Percentiles rank a stretch among this genome's conserved stretches.
These are phyloP conservation scores for Scomber scombrus DNA, from an alignment of 2,113 vertebrate genomes.

Conservation along the genomic window DNA sequence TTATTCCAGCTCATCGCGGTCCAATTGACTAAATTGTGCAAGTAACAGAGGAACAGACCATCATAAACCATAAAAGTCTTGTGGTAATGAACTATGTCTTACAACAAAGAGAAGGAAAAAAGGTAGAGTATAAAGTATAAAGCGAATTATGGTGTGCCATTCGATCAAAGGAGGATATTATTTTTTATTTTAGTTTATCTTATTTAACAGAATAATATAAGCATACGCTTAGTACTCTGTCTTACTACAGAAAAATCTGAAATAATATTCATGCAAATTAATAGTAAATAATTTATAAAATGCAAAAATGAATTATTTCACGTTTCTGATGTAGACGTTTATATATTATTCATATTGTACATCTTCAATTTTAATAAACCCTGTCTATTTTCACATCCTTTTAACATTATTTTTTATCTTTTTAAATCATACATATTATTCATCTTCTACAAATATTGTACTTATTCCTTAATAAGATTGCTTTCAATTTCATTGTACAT, in stretches of 20 bases:
- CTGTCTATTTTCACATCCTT: not conserved
- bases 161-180: not conserved
- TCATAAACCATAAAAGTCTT: conserved; percentile 10
- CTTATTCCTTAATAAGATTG: not conserved
- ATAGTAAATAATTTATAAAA: too few relatives aligned
- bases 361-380: not conserved
- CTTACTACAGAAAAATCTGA: not conserved
- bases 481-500: too few relatives aligned
- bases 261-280: too few relatives aligned
- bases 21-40: conserved; percentile 51
- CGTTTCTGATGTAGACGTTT: not conserved
- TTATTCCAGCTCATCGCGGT: conserved; percentile 43
- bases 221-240: not conserved
- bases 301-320: too few relatives aligned
- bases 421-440: too few relatives aligned
- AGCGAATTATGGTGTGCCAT: not conserved
- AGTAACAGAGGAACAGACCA: conserved; percentile 5
- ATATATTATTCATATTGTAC: not conserved
- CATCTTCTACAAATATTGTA: not conserved
- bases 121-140: not conserved
- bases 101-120: conserved; percentile 4
- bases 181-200: not conserved
- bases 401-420: not conserved
- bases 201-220: not conserved
- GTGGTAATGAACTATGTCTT: conserved; percentile 28